A percentile compares a stretch with the other conserved stretches of the same genome.
phyloP scores from a whole-genome alignment of 2,797 vertebrate genomes.

The Synaphobranchus kaupii region DNA sequence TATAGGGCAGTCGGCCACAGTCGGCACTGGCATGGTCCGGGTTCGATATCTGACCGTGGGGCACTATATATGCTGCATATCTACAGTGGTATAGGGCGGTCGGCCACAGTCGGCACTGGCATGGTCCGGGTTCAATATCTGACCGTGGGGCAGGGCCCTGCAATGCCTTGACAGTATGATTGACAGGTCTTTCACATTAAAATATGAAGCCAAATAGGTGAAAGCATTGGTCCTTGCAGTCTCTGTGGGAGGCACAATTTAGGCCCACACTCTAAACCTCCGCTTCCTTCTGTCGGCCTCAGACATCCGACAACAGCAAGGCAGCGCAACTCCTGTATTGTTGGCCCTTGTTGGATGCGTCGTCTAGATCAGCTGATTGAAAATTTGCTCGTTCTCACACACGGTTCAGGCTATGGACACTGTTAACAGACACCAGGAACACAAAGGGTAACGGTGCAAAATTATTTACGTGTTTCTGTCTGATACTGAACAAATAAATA shows the following conservation, averaged over 20 bases:
- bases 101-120: neutral
- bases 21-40: neutral
- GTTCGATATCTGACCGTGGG: neutral
- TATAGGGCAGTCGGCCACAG: no score
- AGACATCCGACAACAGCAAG: neutral
- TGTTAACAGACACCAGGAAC: neutral
- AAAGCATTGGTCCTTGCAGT: neutral
- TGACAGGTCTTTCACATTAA: neutral
- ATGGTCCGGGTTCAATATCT: neutral
- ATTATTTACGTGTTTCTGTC: neutral
- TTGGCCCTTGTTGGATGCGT: neutral
- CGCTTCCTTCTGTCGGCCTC: neutral
- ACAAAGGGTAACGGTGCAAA: neutral
- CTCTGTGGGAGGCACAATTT: neutral
- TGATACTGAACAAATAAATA: neutral
- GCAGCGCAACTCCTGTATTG: neutral
- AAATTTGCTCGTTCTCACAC: neutral
- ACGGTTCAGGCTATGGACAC: neutral
- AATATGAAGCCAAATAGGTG: neutral
- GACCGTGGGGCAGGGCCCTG: neutral
- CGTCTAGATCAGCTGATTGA: neutral
- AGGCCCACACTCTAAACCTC: neutral
- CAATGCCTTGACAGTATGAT: neutral
- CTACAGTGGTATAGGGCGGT: no score
- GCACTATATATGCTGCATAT: no score